phyloP scores from a whole-genome alignment of 2,888 invertebrate genomes.

The Pseudeuparius sepicola region DNA sequence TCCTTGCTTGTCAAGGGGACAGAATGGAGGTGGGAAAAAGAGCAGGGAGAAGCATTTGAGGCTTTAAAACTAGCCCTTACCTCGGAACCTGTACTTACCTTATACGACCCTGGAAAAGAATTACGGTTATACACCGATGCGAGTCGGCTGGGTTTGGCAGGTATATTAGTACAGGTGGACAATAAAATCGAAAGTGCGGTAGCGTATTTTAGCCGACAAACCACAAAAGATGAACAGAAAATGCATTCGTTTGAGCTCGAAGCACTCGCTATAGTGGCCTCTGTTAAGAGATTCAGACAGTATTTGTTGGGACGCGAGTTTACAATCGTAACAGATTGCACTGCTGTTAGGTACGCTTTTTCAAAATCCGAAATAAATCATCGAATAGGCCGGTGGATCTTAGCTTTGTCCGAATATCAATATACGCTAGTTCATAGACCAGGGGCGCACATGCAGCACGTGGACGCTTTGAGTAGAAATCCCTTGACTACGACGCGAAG shows the following conservation, averaged over 20 bases:
- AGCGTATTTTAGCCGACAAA: too few relatives aligned
- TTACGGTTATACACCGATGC: conserved; percentile 19
- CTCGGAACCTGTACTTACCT: conserved; percentile 14
- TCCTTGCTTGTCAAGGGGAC: conserved; percentile 12
- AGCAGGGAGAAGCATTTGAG: conserved; percentile 7
- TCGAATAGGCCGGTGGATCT: conserved; percentile 25
- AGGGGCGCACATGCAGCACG: too few relatives aligned
- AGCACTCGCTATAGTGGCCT: conserved; percentile 9
- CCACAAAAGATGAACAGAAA: too few relatives aligned
- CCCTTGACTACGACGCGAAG: conserved; percentile 11
- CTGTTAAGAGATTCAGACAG: too few relatives aligned
- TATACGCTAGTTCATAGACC: too few relatives aligned
- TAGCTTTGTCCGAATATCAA: too few relatives aligned
- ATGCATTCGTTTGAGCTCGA: conserved; percentile 21
- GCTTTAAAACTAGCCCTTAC: conserved; percentile 7
- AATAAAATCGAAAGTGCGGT: conserved; percentile 14
- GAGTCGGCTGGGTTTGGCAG: conserved; percentile 16
- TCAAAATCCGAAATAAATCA: conserved; percentile 24
- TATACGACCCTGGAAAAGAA: conserved; percentile 16
- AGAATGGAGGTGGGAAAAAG: conserved; percentile 15
- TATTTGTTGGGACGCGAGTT: too few relatives aligned
- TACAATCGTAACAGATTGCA: too few relatives aligned
- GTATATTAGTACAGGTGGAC: conserved; percentile 16
- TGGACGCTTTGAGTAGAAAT: too few relatives aligned
- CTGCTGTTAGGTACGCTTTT: conserved; percentile 7